Percentiles rank a stretch among this genome's conserved stretches.
Conservation (phyloP, 2,888 invertebrate species). For the Orgyia antiqua region DNA sequence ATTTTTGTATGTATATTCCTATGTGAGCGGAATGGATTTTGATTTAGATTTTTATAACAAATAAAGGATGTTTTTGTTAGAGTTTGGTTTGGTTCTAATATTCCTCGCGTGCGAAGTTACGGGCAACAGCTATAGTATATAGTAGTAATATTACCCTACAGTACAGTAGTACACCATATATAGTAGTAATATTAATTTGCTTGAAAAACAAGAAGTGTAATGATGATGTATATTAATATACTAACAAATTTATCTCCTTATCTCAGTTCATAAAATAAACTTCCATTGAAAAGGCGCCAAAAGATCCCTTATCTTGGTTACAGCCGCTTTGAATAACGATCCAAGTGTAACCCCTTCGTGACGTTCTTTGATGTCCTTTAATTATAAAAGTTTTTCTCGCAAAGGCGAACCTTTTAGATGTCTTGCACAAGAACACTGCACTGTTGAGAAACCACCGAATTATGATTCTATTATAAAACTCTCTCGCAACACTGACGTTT, state of each 20-base stretch:
- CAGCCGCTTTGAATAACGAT: conserved; percentile 71
- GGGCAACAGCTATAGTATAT: too few species aligned
- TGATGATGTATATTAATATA: too few species aligned
- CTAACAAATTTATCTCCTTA: conserved; percentile 46
- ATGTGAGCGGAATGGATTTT: too few species aligned
- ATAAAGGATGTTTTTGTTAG: too few species aligned
- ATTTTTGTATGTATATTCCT: too few species aligned
- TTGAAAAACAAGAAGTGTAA: too few species aligned
- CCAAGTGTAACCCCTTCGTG: conserved; percentile 70
- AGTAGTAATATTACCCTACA: too few species aligned
- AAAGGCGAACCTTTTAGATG: conserved; percentile 54
- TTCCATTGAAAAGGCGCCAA: conserved; percentile 59
- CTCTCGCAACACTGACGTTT: conserved; percentile 1
- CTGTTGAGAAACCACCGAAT: conserved; percentile 26
- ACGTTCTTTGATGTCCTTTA: conserved; percentile 73
- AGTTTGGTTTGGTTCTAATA: too few species aligned
- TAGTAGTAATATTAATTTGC: too few species aligned
- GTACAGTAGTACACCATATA: too few species aligned
- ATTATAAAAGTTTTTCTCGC: conserved; percentile 73
- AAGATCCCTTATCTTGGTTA: conserved; percentile 68
- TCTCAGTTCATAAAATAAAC: conserved; percentile 66
- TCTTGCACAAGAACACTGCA: conserved; percentile 36
- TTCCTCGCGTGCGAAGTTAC: too few species aligned
- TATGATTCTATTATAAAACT: conserved; percentile 26
- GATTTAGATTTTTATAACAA: too few species aligned